Conservation (phyloP, 2,888 invertebrate genomes). For the Philonicus albiceps region DNA sequence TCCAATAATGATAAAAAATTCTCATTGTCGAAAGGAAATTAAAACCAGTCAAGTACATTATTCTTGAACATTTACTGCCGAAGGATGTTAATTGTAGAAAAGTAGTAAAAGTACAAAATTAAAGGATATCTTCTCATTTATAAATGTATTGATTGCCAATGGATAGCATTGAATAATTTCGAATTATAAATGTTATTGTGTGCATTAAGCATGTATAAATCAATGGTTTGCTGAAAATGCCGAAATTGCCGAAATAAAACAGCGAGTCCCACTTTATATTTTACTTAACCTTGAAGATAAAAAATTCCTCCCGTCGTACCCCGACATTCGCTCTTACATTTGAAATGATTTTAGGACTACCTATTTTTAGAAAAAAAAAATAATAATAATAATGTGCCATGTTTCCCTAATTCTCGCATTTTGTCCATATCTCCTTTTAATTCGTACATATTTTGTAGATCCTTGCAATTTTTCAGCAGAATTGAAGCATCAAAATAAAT, state of each 20-base stretch:
- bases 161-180: too few species aligned
- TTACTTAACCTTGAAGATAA: background rate
- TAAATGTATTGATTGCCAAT: too few species aligned
- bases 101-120: too few species aligned
- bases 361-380: background rate
- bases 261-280: background rate
- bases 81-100: too few species aligned
- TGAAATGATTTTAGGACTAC: background rate
- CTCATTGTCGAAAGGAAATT: background rate
- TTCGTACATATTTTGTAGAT: background rate
- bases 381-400: background rate
- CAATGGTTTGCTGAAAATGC: background rate
- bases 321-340: background rate
- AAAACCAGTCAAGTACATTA: background rate
- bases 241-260: background rate
- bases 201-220: background rate
- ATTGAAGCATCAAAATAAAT: background rate
- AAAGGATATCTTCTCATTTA: background rate
- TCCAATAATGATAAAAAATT: too few species aligned
- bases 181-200: background rate
- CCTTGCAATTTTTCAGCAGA: background rate
- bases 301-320: background rate
- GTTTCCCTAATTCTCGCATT: background rate
- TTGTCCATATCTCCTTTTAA: background rate
- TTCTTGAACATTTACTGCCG: background rate